These are phyloP conservation scores for Paralinhomoeus sp. DNA, from an alignment of 2,888 invertebrate genomes.

Conservation along the genomic window DNA sequence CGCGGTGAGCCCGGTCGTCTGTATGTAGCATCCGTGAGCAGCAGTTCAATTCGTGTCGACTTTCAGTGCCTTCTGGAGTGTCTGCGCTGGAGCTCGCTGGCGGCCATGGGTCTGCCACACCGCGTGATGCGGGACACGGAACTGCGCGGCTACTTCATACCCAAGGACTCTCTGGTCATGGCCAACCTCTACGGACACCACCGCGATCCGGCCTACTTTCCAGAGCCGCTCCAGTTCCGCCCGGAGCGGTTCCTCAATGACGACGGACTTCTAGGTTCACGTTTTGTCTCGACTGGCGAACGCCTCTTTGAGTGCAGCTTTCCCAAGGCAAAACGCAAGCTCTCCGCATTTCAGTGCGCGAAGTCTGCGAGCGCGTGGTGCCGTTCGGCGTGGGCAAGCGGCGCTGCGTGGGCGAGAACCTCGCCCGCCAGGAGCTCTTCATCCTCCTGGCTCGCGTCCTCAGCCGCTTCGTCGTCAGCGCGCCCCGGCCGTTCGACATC, in stretches of 20 bases:
- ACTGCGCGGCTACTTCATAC: slow-evolving; percentile 4
- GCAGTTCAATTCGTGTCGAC: too few relatives aligned
- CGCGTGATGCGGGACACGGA: slow-evolving; percentile 1
- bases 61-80: slow-evolving; percentile 1
- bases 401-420: slow-evolving; percentile 6
- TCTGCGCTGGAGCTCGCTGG: slow-evolving; percentile 2
- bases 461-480: neutral
- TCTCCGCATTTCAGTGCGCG: neutral
- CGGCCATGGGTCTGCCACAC: slow-evolving; percentile 5
- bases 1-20: neutral
- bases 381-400: slow-evolving; percentile 7
- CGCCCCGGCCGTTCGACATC: neutral
- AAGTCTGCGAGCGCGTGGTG: slow-evolving; percentile 1
- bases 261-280: neutral
- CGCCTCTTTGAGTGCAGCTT: too few relatives aligned
- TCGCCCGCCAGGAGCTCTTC: slow-evolving; percentile 6
- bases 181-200: slow-evolving; percentile 4
- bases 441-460: slow-evolving; percentile 1
- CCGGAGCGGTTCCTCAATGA: slow-evolving; percentile 6
- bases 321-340: too few relatives aligned
- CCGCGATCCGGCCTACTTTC: slow-evolving; percentile 3
- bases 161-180: slow-evolving; percentile 2
- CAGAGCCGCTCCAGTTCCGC: slow-evolving; percentile 1
- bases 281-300: too few relatives aligned
- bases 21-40: too few relatives aligned